phyloP scores from a whole-genome alignment of 1,140 invertebrate genomes.

The Geopemphigus sp. region DNA sequence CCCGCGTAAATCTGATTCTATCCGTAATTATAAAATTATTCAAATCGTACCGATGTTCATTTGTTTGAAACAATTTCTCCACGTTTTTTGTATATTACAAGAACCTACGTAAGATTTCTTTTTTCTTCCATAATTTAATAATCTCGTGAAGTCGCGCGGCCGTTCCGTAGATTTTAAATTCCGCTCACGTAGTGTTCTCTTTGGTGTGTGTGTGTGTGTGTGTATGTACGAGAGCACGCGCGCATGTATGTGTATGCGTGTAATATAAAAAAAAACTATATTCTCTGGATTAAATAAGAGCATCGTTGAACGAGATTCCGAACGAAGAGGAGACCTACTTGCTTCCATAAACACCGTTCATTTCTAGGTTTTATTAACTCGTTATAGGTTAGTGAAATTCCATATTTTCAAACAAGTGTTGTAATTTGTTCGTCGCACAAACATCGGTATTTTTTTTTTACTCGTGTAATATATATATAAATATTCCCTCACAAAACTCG shows the following conservation, averaged over 20 bases:
- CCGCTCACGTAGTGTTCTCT: not conserved
- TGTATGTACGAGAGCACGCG: too few species aligned
- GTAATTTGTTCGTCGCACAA: not conserved
- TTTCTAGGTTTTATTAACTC: slow-evolving; percentile 21
- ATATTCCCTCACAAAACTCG: not conserved
- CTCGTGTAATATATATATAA: too few species aligned
- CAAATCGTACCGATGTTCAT: slow-evolving; percentile 11
- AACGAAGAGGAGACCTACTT: not conserved
- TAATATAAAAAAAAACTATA: slow-evolving; percentile 11
- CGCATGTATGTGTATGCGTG: not conserved
- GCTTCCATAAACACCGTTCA: slow-evolving; percentile 15
- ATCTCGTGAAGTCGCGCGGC: not conserved
- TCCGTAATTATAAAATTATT: slow-evolving; percentile 36
- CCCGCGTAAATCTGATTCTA: not conserved
- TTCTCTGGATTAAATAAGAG: slow-evolving; percentile 6
- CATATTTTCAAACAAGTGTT: not conserved
- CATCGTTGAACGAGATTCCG: not conserved
- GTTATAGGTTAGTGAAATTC: slow-evolving; percentile 1
- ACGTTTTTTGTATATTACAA: not conserved
- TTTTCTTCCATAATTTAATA: not conserved
- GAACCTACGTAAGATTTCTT: not conserved
- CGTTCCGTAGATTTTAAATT: not conserved
- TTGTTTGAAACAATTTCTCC: not conserved
- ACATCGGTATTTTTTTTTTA: slow-evolving; percentile 1
- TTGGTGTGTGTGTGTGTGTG: not conserved